Evolutionary conservation across 2,113 vertebrate species (phyloP).

Genomic region (Mesocricetus auratus): DNA sequence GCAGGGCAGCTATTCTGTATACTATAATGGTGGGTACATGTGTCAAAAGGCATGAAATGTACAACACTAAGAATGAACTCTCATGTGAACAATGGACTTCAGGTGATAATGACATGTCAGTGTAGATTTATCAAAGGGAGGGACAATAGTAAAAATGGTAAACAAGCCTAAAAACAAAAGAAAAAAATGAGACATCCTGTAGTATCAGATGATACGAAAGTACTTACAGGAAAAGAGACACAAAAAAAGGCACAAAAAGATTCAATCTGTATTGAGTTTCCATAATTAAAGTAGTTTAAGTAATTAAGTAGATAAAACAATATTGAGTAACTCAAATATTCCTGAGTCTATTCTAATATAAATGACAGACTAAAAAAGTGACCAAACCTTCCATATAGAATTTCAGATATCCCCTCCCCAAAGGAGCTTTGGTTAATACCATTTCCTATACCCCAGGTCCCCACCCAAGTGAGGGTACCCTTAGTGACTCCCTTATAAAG

Average conservation of each 20-base stretch:
- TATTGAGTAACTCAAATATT: neutral
- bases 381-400: neutral
- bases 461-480: neutral
- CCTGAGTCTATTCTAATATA: neutral
- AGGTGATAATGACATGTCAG: neutral
- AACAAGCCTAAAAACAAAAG: neutral
- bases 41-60: neutral
- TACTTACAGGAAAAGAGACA: neutral
- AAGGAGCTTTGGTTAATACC: neutral
- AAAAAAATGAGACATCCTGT: neutral
- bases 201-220: neutral
- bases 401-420: neutral
- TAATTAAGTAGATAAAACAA: neutral
- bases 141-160: neutral
- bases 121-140: neutral
- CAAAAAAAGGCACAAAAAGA: neutral
- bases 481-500: neutral
- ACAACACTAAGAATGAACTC: neutral
- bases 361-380: neutral
- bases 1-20: neutral
- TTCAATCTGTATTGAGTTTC: neutral
- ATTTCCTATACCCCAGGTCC: neutral
- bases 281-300: slow-evolving; percentile 25
- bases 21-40: neutral
- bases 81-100: neutral